Evolutionary conservation across 2,113 vertebrate species (phyloP), one percentile per base, ranked within the genome.

Genomic region (Bungarus multicinctus): DNA sequence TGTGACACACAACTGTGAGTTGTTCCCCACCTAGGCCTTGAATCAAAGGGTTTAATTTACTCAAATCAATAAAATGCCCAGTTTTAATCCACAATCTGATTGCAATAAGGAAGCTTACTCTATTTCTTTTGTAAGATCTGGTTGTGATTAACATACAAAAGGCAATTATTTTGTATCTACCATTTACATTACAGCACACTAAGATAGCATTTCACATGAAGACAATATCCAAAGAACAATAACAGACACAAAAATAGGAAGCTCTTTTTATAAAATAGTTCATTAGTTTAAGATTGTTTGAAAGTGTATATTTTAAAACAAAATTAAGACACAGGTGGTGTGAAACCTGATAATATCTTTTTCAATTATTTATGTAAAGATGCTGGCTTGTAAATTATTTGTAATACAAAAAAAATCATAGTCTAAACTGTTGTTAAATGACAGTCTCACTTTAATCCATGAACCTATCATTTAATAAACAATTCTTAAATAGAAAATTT

Each of bases 341-440:
- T 90, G 86, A 95, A 92, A 96, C 55, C 89, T 95, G 88, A 91
- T 92, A 97, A 96, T 93, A 91, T 14, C 27, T 92, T 96, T 97
- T 97, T 94, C 96, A 97, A 97, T 52, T 93, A 39, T 96, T 97
- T 96, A 96, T 87, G 95, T 93, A 34, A 96, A 97, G 93, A 96
- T n/a, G 90, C 98, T 98, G 97, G 97, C 97, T 97, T 96, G 96
- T 97, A 97, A 98, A 97, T 97, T 96, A 97, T 93, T 97, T 92
- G 93, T 95, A 94, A 96, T 96, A 96, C n/a, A 97, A 96, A 94
- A 95, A 93, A 91, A 97, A 88, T 96, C 94, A 90, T 95, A 92
- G 95, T 97, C 97, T 94, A 93, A 91, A 60, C 3, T 58, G 57
- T 25, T 58, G 57, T 97, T 96, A 97, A 98, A 96, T 91, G 96